Evolutionary conservation across 2,888 invertebrate species (phyloP), one percentile per base, ranked within the genome.

Genomic region (Bombylius discolor): DNA sequence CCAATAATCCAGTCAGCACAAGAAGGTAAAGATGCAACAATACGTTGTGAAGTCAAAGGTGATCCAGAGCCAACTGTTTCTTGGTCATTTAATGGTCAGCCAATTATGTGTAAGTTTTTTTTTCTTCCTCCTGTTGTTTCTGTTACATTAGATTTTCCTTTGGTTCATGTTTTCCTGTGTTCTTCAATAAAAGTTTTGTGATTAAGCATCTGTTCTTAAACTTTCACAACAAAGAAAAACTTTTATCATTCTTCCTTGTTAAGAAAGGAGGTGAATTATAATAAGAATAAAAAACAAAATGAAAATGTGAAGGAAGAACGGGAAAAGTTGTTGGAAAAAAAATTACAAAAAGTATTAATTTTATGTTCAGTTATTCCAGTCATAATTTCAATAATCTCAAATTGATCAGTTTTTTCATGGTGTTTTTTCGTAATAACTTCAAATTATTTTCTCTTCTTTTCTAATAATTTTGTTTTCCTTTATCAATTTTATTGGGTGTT

Each of bases 11-110:
- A 79, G 63, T 75, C 70, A 52, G 79, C 76, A 1, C 70, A 69
- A 51, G 81, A 81, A 66, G 74, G 76, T 47, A 67, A 70, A 47
- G 74, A 77, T 61, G 75, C 75, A 8, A 73, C 74, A 46, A 72
- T 76, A 52, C 63, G 68, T 52, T 76, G 75, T 59, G 70, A 71
- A 59, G 75, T 73, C 50, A 72, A 68, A 59, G 77, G 77, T 6
- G 65, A 65, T 52, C 65, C 65, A 32, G 62, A 63, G 48, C 75
- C 75, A 51, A 70, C 68, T 58, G 68, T 76, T 60, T 70, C 74
- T 46, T 78, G 77, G 78, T 70, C 71, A 61, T 71, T 73, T 62
- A 76, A 77, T 64, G 76, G 76, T 56, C 67, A 70, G 58, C 66
- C 69, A 61, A 71, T 75, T 61, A 69, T 56, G 55, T 46, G 62